phyloP scores from a whole-genome alignment of 2,888 invertebrate species.

The Sturmia bella region DNA sequence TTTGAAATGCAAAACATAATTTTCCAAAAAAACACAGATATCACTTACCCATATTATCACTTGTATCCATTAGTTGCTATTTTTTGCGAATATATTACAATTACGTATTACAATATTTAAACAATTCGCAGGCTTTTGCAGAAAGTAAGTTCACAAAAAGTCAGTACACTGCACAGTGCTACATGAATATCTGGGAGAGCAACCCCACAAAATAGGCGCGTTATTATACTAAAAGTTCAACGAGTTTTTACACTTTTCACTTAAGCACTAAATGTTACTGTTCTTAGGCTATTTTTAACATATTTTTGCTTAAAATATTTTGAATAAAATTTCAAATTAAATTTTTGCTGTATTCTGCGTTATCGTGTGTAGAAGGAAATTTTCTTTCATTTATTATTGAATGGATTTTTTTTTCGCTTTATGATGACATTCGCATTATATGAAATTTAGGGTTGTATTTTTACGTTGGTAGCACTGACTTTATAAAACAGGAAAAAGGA shows the following conservation, averaged over 20 bases:
- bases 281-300: constrained; percentile 42
- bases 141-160: constrained; percentile 52
- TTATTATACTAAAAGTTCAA: constrained; percentile 44
- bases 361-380: constrained; percentile 66
- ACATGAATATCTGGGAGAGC: constrained; percentile 48
- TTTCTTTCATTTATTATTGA: constrained; percentile 64
- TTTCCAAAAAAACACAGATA: constrained; percentile 15
- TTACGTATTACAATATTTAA: constrained; percentile 16
- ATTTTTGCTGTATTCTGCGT: constrained; percentile 66
- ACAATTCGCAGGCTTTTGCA: constrained; percentile 3
- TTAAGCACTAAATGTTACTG: constrained; percentile 36
- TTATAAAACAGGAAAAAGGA: constrained; percentile 27
- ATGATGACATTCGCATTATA: constrained; percentile 63
- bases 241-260: constrained; percentile 55
- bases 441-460: constrained; percentile 57
- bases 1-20: constrained; percentile 68
- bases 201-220: constrained; percentile 60
- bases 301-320: constrained; percentile 64
- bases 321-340: constrained; percentile 71
- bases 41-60: constrained; percentile 69
- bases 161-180: constrained; percentile 56
- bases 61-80: constrained; percentile 65
- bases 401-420: constrained; percentile 51
- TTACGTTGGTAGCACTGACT: constrained; percentile 57
- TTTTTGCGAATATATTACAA: background rate